A percentile compares a stretch with the other conserved stretches of the same genome.
Conservation (phyloP, 2,888 invertebrate species). For the Synergus umbraculus region DNA sequence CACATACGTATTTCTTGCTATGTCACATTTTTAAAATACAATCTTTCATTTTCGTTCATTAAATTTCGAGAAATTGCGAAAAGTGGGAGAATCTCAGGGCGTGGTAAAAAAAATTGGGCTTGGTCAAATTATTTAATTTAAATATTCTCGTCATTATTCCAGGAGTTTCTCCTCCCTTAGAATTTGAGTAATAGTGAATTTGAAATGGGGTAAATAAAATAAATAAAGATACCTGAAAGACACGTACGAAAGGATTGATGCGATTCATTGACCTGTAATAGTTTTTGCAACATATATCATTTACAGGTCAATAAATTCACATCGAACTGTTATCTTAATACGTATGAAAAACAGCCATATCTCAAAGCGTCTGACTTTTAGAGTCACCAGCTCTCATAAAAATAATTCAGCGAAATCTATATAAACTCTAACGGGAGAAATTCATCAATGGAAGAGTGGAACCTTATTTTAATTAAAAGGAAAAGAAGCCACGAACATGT, state of each 20-base stretch:
- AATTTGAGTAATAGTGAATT: background rate
- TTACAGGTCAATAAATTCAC: conserved; percentile 33
- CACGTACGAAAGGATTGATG: conserved; percentile 9
- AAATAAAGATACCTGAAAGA: background rate
- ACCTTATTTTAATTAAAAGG: background rate
- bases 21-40: background rate
- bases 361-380: conserved; percentile 36
- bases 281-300: conserved; percentile 27
- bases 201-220: background rate
- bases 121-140: too few species aligned
- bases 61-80: too few species aligned
- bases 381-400: conserved; percentile 10
- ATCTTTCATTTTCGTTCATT: background rate
- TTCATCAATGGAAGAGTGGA: background rate
- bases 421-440: background rate
- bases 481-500: background rate
- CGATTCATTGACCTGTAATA: conserved; percentile 24
- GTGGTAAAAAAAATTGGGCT: too few species aligned
- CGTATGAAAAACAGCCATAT: conserved; percentile 34
- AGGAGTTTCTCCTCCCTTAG: background rate
- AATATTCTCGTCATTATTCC: too few species aligned
- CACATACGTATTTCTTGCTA: too few species aligned
- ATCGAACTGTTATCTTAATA: conserved; percentile 36
- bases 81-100: too few species aligned
- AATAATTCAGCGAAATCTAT: background rate